Evolutionary conservation across 2,888 invertebrate species (phyloP).

Genomic region (Volucella inanis): DNA sequence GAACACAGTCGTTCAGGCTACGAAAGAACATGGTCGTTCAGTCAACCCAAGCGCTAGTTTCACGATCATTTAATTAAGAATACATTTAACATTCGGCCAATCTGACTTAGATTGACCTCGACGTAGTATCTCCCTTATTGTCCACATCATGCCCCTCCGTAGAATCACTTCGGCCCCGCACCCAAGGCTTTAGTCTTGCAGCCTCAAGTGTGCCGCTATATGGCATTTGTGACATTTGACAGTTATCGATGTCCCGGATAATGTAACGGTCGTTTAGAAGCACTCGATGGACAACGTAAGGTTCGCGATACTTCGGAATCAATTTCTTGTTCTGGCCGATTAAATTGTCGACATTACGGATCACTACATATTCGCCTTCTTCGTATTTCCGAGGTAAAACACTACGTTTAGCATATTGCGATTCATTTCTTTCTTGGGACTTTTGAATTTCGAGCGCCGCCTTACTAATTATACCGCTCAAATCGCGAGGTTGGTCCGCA

Average conservation of each 20-base stretch:
- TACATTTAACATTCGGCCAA: not conserved
- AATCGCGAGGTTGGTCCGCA: slow-evolving; percentile 12
- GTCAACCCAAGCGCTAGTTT: too few species aligned
- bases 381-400: slow-evolving; percentile 4
- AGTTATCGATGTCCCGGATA: slow-evolving; percentile 42
- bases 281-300: slow-evolving; percentile 32
- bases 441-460: not conserved
- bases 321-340: slow-evolving; percentile 30
- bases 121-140: not conserved
- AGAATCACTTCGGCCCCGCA: not conserved
- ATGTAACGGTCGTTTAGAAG: slow-evolving; percentile 46
- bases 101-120: slow-evolving; percentile 13
- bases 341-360: slow-evolving; percentile 21
- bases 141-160: slow-evolving; percentile 6
- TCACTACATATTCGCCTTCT: slow-evolving; percentile 29
- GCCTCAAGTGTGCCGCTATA: slow-evolving; percentile 23
- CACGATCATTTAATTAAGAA: too few species aligned
- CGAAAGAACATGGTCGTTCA: too few species aligned
- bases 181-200: slow-evolving; percentile 10
- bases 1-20: too few species aligned
- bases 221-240: slow-evolving; percentile 35
- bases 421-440: slow-evolving; percentile 5
- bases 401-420: slow-evolving; percentile 31
- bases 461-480: not conserved
- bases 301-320: slow-evolving; percentile 34